Evolutionary conservation across 1,140 invertebrate genomes (phyloP).

Genomic region (Aphelinus certus): DNA sequence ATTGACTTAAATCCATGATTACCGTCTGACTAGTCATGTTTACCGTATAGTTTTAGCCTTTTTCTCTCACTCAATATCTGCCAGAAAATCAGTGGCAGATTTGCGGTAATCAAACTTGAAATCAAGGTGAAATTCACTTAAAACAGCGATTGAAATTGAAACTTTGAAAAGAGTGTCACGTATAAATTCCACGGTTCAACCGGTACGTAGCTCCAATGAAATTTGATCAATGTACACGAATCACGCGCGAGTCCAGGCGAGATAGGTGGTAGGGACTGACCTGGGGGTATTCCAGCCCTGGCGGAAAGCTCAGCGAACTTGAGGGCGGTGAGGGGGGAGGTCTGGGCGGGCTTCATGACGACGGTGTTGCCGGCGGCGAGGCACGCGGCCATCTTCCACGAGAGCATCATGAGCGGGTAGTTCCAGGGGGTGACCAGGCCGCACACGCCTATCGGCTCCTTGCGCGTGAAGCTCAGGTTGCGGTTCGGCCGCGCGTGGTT

Average conservation of each 20-base stretch:
- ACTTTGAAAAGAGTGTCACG: background rate
- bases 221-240: too few species aligned
- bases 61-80: too few species aligned
- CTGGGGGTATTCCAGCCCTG: constrained; percentile 89
- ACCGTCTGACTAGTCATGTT: background rate
- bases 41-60: too few species aligned
- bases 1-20: background rate
- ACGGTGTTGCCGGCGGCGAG: constrained; percentile 93
- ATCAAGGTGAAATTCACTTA: too few species aligned
- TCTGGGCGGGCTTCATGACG: constrained; percentile 94
- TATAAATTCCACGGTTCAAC: background rate
- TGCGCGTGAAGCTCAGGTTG: constrained; percentile 87
- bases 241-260: too few species aligned
- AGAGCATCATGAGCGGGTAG: constrained; percentile 97
- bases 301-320: constrained; percentile 92
- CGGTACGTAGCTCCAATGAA: too few species aligned
- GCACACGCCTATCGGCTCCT: constrained; percentile 92
- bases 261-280: background rate
- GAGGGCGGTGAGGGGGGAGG: constrained; percentile 89
- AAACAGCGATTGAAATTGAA: too few species aligned
- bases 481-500: constrained; percentile 88
- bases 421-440: constrained; percentile 98
- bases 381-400: constrained; percentile 98
- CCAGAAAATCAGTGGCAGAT: too few species aligned
- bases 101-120: too few species aligned